phyloP scores from a whole-genome alignment of 2,797 vertebrate genomes.

The Etheostoma perlongum region DNA sequence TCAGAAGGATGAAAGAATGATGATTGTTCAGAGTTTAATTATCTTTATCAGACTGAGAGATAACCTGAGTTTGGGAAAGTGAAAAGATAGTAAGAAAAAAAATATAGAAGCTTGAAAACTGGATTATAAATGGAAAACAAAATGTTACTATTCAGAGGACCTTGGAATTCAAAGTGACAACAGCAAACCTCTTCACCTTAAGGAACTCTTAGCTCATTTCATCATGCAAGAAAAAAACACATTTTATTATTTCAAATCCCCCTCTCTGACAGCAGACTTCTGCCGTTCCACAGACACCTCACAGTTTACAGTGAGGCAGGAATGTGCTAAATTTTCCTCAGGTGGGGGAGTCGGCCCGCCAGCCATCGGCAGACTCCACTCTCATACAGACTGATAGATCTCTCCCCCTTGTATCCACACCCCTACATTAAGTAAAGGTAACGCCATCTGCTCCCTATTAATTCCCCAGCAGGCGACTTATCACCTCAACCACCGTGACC shows the following conservation, averaged over 20 bases:
- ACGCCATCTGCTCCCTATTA: slow-evolving; percentile 85
- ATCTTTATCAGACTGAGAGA: slow-evolving; percentile 16
- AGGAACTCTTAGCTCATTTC: slow-evolving; percentile 27
- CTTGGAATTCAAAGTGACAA: slow-evolving; percentile 31
- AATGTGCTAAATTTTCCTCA: slow-evolving; percentile 82
- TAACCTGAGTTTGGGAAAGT: slow-evolving; percentile 16
- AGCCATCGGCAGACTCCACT: slow-evolving; percentile 59
- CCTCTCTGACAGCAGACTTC: slow-evolving; percentile 56
- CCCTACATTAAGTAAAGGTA: slow-evolving; percentile 83
- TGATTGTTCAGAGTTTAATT: slow-evolving; percentile 9
- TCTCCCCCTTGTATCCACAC: slow-evolving; percentile 71
- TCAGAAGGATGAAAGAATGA: slow-evolving; percentile 4
- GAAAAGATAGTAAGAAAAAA: slow-evolving; percentile 3
- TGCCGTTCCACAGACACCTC: slow-evolving; percentile 65
- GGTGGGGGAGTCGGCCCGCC: slow-evolving; percentile 71
- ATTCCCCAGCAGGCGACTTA: slow-evolving; percentile 85
- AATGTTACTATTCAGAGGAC: neutral
- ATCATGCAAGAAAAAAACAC: slow-evolving; percentile 23
- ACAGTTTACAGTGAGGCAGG: slow-evolving; percentile 69
- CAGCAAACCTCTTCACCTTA: slow-evolving; percentile 40
- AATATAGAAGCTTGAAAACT: slow-evolving; percentile 3
- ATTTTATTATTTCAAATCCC: slow-evolving; percentile 55
- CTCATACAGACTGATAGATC: slow-evolving; percentile 79
- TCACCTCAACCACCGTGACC: slow-evolving; percentile 81
- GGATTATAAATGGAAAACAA: neutral